Evolutionary conservation across 2,888 invertebrate genomes (phyloP), one percentile per base, ranked within the genome.

Genomic region (Craniophora ligustri): DNA sequence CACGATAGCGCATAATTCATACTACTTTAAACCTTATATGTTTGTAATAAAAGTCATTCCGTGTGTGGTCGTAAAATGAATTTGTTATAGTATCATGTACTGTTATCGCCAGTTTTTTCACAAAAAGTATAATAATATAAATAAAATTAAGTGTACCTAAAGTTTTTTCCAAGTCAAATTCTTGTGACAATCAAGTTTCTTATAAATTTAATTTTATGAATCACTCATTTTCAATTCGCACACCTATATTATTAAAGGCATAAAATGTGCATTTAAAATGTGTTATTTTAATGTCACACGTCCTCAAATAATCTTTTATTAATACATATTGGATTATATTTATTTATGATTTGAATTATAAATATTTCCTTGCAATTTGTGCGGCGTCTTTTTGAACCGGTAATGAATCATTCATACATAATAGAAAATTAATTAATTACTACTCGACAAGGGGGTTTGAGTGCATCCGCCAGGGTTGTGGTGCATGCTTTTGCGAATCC

Each of bases 141-240:
- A 51, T 60, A 16, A 40, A 38, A 31, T 3, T 3, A 46, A 11
- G 8, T 11, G 6, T 47, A 65, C 18, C 40, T 66, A 41, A 14
- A 42, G n/a, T 39, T 44, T 28, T 46, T 47, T 14, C 5, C 10
- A 11, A 42, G 7, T 62, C 18, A n/a, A n/a, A n/a, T n/a, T n/a
- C n/a, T n/a, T n/a, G 18, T 35, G 11, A 10, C 6, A 49, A 66
- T 45, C 67, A 38, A 23, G 72, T 53, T 71, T 59, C 0, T 16
- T 42, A 13, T 13, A 19, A 11, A 44, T 19, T 8, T 13, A 21
- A n/a, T n/a, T 61, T 26, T 66, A 10, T 5, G 10, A 16, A 13
- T 10, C n/a, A n/a, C n/a, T n/a, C n/a, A n/a, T n/a, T n/a, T n/a
- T n/a, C n/a, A n/a, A n/a, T n/a, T n/a, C n/a, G n/a, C n/a, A n/a